Base-by-base conservation (phyloP, 1,140 invertebrate genomes). In the Ceratosolen solmsi region DNA sequence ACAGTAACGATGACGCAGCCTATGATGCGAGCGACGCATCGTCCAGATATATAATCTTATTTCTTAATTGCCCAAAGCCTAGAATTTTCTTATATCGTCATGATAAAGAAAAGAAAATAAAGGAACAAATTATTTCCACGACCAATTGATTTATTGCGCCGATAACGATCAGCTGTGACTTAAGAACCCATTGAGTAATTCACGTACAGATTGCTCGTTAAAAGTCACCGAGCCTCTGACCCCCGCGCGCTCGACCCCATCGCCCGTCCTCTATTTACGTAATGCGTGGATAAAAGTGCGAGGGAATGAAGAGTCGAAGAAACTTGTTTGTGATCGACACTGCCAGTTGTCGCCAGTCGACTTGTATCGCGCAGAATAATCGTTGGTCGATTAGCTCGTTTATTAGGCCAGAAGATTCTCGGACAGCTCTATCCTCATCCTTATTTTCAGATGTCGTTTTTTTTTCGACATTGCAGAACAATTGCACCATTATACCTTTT, bases 121-220 rank as follows among this genome's bases (percentile, higher is more conserved):
- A 15, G 17, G 51, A 65, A 36, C 17, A 36, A 15, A 17, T 7
- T 8, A 46, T 60, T 60, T 22, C 25, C 58, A 30, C 27, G n/a
- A 60, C n/a, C 58, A 60, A 65, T 22, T 65, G 60, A 65, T 65
- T 65, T 65, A 65, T 22, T 17, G 60, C 33, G 20, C 17, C 13
- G 63, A 68, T 38, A 68, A n/a, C 22, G 63, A 68, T 68, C 33
- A 68, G 5, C 20, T 68, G 63, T 38, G 27, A 33, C 63, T 72
- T 72, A 49, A 72, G 13, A 49, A 30, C 25, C 7, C n/a, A 72
- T 49, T 72, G 70, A 30, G 70, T 72, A 72, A 72, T 49, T 49
- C 13, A 7, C 11, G 25, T 72, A n/a, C 70, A 72, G 20, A 1
- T 49, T 27, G 25, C 38, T 20, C n/a, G 41, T 70, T 70, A 41